These are phyloP conservation scores for Acestrorhynchus altus DNA, from an alignment of 2,797 vertebrate species.

Conservation along the genomic window DNA sequence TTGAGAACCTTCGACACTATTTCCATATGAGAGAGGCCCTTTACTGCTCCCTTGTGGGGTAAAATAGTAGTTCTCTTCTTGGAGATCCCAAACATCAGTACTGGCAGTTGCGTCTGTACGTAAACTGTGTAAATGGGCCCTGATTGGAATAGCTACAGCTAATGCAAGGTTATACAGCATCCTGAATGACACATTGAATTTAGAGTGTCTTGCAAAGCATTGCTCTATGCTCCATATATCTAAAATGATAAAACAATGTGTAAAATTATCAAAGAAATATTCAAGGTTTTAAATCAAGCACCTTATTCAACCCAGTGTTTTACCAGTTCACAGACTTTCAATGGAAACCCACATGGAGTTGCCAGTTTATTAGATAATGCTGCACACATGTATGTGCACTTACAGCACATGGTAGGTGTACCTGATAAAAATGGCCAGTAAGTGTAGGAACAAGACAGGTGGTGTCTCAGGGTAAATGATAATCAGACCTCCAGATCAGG, in stretches of 20 bases:
- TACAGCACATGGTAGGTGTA: too few relatives aligned
- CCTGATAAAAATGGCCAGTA: too few relatives aligned
- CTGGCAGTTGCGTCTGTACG: background rate
- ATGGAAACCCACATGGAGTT: background rate
- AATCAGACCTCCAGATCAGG: background rate
- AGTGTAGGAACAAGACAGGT: too few relatives aligned
- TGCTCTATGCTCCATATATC: conserved; percentile 51
- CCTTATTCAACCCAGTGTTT: conserved; percentile 6
- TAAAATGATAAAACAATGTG: too few relatives aligned
- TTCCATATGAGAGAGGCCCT: conserved; percentile 28
- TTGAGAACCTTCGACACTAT: background rate
- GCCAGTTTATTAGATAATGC: too few relatives aligned
- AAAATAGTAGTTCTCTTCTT: conserved; percentile 21
- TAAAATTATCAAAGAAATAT: conserved; percentile 3
- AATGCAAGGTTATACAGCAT: background rate
- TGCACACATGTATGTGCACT: too few relatives aligned
- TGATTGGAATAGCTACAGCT: background rate
- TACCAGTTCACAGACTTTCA: background rate
- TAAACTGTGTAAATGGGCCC: background rate
- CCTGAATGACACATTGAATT: background rate
- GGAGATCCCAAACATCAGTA: background rate
- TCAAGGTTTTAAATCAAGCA: conserved; percentile 7
- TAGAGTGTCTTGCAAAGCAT: background rate
- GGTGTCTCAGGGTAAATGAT: background rate
- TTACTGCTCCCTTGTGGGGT: conserved; percentile 67